A percentile compares a stretch with the other conserved stretches of the same genome.
Conservation (phyloP, 2,888 invertebrate genomes). For the Pemphredon lugubris region DNA sequence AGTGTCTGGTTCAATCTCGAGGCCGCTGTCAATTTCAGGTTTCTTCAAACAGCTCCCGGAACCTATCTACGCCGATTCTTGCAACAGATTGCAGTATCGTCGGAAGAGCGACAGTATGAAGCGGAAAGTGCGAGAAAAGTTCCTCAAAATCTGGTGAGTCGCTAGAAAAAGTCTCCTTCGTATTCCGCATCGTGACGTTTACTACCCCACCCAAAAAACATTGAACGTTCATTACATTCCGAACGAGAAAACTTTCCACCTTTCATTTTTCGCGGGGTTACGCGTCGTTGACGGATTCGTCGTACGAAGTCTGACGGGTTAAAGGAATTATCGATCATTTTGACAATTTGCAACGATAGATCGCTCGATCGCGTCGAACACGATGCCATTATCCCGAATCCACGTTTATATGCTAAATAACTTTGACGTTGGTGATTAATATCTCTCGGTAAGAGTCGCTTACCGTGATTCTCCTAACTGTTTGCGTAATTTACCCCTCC, state of each 20-base stretch:
- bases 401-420: background rate
- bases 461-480: conserved; percentile 7
- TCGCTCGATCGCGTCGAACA: no score
- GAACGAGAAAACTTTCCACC: background rate
- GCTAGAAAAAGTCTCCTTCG: conserved; percentile 6
- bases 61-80: conserved; percentile 83
- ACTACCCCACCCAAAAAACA: no score
- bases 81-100: conserved; percentile 83
- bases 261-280: conserved; percentile 8
- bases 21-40: conserved; percentile 78
- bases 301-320: no score
- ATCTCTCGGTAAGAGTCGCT: conserved; percentile 1
- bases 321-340: no score
- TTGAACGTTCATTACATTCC: background rate
- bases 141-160: conserved; percentile 84
- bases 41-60: conserved; percentile 85
- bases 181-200: background rate
- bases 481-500: conserved; percentile 1
- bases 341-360: no score
- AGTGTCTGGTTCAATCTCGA: conserved; percentile 40
- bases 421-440: conserved; percentile 28
- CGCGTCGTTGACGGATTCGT: no score
- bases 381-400: conserved; percentile 2
- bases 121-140: conserved; percentile 84
- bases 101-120: conserved; percentile 84